Evolutionary conservation across 2,888 invertebrate genomes (phyloP), one percentile per base, ranked within the genome.

Genomic region (Hemicrepidius hirtus): DNA sequence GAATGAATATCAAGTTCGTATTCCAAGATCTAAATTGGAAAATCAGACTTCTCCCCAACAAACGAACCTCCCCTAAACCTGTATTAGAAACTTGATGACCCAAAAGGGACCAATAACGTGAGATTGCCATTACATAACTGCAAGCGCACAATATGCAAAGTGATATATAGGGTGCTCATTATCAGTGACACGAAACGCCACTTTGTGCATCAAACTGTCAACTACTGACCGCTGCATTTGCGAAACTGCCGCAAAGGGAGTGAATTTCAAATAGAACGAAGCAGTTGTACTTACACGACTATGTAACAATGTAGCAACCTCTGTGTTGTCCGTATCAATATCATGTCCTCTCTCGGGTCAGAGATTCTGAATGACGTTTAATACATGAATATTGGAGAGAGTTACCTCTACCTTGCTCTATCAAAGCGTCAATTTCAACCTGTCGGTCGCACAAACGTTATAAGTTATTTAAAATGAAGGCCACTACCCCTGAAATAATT

Each of bases 171-270:
- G 60, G n/a, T 60, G 37, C 60, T 68, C 60, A 60, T 60, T 68
- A 68, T 59, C 28, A 32, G 20, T 60, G 59, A 68, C 68, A 68
- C 50, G 59, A 62, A 60, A 71, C 50, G 60, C 50, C 60, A 71
- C 66, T 71, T 71, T 71, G 46, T 66, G 44, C 60, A 71, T 66
- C 71, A 62, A 66, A 71, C 65, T 67, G 71, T 66, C 65, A 66
- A 13, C 55, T 49, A 53, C 49, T 57, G 65, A 65, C 71, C 66
- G 57, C 49, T 32, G 46, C 55, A 60, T 66, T 71, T 66, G 13
- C 71, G 41, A 37, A 67, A 66, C 41, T 24, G 55, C 59, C 57
- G 37, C 32, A 68, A 24, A 57, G 32, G 37, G 53, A 9, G 4
- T 0, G 28, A 53, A 32, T 53, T 32, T 49, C 10, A 10, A 49